A percentile compares a stretch with the other conserved stretches of the same genome.
phyloP scores from a whole-genome alignment of 2,797 vertebrate genomes.

The Semaprochilodus insignis region DNA sequence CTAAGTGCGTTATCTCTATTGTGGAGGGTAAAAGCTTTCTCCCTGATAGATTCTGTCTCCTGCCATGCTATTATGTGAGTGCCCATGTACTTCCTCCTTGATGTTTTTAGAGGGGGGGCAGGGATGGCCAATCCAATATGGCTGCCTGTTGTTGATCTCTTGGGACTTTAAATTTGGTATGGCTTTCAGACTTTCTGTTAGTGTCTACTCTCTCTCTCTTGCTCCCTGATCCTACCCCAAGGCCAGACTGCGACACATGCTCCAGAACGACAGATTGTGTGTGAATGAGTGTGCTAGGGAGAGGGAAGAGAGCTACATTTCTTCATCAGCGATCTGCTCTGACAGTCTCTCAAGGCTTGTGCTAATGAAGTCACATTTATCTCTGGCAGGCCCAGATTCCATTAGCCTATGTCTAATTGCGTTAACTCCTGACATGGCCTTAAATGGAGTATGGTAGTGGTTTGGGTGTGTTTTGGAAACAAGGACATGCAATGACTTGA shows the following conservation, averaged over 20 bases:
- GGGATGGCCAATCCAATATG: constrained; percentile 50
- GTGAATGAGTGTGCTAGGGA: constrained; percentile 50
- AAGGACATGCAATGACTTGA: constrained; percentile 23
- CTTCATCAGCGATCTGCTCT: constrained; percentile 56
- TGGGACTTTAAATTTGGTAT: constrained; percentile 15
- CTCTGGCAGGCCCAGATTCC: constrained; percentile 73
- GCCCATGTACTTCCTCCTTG: constrained; percentile 61
- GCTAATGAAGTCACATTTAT: constrained; percentile 81
- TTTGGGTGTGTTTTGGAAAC: constrained; percentile 29
- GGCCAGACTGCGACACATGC: constrained; percentile 51
- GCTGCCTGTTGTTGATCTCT: constrained; percentile 29
- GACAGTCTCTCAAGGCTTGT: constrained; percentile 67
- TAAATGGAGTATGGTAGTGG: constrained; percentile 45
- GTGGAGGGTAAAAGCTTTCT: constrained; percentile 64
- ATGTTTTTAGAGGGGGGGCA: constrained; percentile 55
- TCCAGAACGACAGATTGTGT: constrained; percentile 46
- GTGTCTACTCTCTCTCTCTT: constrained; percentile 15
- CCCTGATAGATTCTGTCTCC: constrained; percentile 68
- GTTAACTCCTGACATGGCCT: constrained; percentile 58
- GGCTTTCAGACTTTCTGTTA: constrained; percentile 10
- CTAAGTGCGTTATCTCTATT: constrained; percentile 63
- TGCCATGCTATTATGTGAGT: constrained; percentile 70
- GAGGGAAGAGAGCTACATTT: constrained; percentile 58
- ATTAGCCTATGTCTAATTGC: constrained; percentile 71
- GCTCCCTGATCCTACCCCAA: constrained; percentile 33